Evolutionary conservation across 2,113 vertebrate species (phyloP).

Genomic region (Rallus limicola): DNA sequence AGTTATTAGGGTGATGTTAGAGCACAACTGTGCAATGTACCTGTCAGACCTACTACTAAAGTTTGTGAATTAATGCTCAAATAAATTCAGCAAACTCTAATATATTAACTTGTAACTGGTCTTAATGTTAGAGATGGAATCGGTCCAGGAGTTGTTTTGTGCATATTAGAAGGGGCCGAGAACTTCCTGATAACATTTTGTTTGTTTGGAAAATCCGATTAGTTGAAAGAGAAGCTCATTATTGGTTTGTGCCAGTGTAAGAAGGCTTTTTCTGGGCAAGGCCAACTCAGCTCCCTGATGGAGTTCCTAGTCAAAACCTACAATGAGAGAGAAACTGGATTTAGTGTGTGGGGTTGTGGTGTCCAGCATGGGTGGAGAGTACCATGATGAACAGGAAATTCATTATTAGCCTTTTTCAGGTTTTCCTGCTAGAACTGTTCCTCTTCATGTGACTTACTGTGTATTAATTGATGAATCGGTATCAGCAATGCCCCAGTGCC

Average conservation of each 20-base stretch:
- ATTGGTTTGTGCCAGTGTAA: not conserved
- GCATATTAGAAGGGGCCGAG: not conserved
- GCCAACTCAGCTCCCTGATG: not conserved
- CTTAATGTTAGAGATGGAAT: not conserved
- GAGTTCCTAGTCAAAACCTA: not conserved
- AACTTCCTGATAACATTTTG: not conserved
- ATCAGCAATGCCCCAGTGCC: not conserved
- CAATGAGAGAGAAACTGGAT: not conserved
- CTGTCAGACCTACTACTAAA: constrained; percentile 51
- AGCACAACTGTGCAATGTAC: constrained; percentile 6
- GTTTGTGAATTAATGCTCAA: constrained; percentile 73
- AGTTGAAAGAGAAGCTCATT: not conserved
- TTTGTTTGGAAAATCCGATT: not conserved
- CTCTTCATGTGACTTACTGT: not conserved
- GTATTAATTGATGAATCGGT: not conserved
- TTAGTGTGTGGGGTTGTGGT: not conserved
- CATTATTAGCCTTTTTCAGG: not conserved
- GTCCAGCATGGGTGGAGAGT: not conserved
- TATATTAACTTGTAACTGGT: constrained; percentile 57
- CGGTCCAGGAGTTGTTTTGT: not conserved
- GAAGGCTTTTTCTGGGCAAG: not conserved
- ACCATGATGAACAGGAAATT: not conserved
- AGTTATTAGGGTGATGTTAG: constrained; percentile 41
- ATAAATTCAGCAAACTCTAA: constrained; percentile 56
- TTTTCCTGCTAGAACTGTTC: not conserved